These are phyloP conservation scores for Trissolcus basalis DNA, from an alignment of 1,140 invertebrate species.

Conservation along the genomic window DNA sequence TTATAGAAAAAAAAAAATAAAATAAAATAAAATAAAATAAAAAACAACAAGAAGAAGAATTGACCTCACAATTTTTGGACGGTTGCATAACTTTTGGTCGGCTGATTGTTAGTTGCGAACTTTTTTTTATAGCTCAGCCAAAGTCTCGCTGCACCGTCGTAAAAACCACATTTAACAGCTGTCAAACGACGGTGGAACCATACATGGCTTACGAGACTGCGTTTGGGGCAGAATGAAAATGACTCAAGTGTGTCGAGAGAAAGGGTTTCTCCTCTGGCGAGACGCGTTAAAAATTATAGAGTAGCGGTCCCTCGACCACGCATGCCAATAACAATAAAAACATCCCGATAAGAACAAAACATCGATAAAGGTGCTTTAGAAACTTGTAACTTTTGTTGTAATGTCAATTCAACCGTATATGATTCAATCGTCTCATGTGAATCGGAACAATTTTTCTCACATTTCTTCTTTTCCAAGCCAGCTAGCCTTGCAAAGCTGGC, in stretches of 20 bases:
- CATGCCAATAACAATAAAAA: slow-evolving; percentile 36
- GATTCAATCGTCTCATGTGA: too few relatives aligned
- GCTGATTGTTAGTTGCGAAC: slow-evolving; percentile 14
- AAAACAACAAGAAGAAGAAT: slow-evolving; percentile 21
- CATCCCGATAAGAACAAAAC: neutral
- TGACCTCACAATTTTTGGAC: slow-evolving; percentile 21
- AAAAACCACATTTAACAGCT: slow-evolving; percentile 61
- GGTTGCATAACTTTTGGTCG: slow-evolving; percentile 7
- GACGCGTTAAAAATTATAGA: slow-evolving; percentile 54
- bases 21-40: too few relatives aligned
- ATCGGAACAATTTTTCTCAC: too few relatives aligned
- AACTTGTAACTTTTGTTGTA: neutral
- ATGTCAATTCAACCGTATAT: too few relatives aligned
- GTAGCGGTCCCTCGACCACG: slow-evolving; percentile 26
- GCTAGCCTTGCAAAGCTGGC: too few relatives aligned
- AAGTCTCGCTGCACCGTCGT: slow-evolving; percentile 38
- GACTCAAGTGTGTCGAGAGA: slow-evolving; percentile 44
- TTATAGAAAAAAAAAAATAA: too few relatives aligned
- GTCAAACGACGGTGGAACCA: slow-evolving; percentile 59
- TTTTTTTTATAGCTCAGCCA: slow-evolving; percentile 43
- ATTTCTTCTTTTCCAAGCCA: too few relatives aligned
- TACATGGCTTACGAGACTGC: slow-evolving; percentile 47
- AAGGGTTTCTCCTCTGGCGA: slow-evolving; percentile 54
- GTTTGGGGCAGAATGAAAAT: slow-evolving; percentile 49
- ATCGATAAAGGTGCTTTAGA: neutral